Conservation (phyloP, 1,140 invertebrate genomes). For the Ceratitis capitata region DNA sequence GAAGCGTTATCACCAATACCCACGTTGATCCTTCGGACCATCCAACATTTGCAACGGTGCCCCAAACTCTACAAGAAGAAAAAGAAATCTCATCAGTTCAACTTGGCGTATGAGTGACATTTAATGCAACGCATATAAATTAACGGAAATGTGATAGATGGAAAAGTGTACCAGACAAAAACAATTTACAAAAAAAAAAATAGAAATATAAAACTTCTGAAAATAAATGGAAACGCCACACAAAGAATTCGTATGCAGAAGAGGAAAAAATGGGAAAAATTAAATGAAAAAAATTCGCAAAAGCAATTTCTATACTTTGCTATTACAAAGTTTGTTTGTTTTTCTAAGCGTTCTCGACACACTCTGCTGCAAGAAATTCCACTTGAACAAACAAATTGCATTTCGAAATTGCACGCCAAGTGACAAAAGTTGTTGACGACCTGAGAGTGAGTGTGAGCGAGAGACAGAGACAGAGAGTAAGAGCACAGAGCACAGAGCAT, state of each 20-base stretch:
- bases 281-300: background rate
- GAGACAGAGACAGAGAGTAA: no score
- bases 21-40: no score
- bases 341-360: background rate
- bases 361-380: conserved; percentile 25
- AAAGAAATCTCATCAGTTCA: background rate
- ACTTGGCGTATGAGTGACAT: background rate
- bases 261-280: background rate
- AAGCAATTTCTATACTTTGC: conserved; percentile 7
- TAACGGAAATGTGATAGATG: background rate
- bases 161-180: background rate
- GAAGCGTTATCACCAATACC: no score
- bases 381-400: conserved; percentile 37
- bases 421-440: background rate
- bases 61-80: no score
- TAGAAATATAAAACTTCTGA: background rate
- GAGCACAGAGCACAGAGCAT: background rate
- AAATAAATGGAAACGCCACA: background rate
- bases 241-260: background rate
- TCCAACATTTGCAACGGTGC: no score
- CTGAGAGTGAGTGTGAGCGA: no score
- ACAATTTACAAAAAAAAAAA: background rate
- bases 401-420: conserved; percentile 31
- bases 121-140: conserved; percentile 20
- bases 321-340: conserved; percentile 1